Conservation (phyloP, 2,888 invertebrate genomes). For the Mythimna impura region DNA sequence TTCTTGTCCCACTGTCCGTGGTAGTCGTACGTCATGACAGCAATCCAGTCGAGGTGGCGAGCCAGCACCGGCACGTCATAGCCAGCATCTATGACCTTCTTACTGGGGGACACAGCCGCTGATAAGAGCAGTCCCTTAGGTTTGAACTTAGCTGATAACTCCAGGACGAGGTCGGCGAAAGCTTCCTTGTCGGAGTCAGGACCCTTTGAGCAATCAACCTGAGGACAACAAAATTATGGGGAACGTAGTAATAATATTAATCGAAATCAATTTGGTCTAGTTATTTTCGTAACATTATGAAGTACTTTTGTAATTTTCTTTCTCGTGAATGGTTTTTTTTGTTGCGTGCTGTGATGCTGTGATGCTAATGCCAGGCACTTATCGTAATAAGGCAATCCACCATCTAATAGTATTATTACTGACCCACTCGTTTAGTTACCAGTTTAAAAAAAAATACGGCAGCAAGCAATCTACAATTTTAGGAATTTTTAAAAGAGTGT, state of each 20-base stretch:
- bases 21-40: conserved; percentile 98
- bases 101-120: conserved; percentile 96
- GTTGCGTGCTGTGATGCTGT: conserved; percentile 8
- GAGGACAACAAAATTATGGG: conserved; percentile 55
- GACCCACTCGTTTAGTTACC: no score
- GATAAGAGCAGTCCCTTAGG: conserved; percentile 93
- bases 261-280: no score
- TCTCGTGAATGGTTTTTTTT: background rate
- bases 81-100: conserved; percentile 95
- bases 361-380: conserved; percentile 7
- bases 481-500: background rate
- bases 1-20: conserved; percentile 98
- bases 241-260: background rate
- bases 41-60: conserved; percentile 96
- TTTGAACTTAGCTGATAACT: conserved; percentile 92
- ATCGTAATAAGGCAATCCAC: background rate
- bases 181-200: conserved; percentile 95
- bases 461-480: background rate
- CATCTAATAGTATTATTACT: background rate
- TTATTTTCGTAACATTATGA: conserved; percentile 1
- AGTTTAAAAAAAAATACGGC: background rate
- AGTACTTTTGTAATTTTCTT: background rate
- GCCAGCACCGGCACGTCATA: conserved; percentile 95
- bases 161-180: conserved; percentile 93
- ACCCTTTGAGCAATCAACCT: conserved; percentile 96